A percentile compares a stretch with the other conserved stretches of the same genome.
Conservation (phyloP, 2,113 vertebrate genomes). For the Tamias sibiricus region DNA sequence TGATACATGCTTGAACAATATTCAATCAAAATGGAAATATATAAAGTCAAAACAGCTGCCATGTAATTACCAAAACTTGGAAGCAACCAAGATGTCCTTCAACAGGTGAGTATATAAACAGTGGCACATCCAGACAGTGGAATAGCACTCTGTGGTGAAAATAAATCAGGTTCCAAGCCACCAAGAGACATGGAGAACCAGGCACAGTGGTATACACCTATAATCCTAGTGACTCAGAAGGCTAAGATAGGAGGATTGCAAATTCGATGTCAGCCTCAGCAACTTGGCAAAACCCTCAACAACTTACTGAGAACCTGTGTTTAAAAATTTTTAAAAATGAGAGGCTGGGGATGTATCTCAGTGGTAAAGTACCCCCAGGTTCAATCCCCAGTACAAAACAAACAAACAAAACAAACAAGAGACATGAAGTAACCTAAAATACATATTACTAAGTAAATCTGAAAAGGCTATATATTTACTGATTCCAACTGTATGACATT, state of each 20-base stretch:
- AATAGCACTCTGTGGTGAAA: neutral
- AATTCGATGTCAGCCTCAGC: no score
- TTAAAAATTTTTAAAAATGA: no score
- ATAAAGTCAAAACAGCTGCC: neutral
- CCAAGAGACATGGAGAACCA: neutral
- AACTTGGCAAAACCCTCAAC: no score
- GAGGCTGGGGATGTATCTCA: no score
- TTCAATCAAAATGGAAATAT: neutral
- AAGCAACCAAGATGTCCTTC: neutral
- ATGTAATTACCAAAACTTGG: neutral
- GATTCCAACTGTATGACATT: neutral
- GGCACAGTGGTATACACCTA: no score
- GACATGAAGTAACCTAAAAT: neutral
- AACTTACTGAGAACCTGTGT: no score
- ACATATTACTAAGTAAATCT: neutral
- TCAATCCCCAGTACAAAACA: no score
- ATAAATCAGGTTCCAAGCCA: neutral
- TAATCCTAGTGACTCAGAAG: no score
- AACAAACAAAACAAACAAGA: no score
- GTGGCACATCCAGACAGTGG: no score
- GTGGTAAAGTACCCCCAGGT: no score
- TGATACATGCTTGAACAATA: neutral
- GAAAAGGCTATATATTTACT: neutral
- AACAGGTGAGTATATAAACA: neutral
- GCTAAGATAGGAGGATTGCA: no score